These are phyloP conservation scores for Rhinogobius similis DNA, from an alignment of 2,113 vertebrate genomes.

Conservation along the genomic window DNA sequence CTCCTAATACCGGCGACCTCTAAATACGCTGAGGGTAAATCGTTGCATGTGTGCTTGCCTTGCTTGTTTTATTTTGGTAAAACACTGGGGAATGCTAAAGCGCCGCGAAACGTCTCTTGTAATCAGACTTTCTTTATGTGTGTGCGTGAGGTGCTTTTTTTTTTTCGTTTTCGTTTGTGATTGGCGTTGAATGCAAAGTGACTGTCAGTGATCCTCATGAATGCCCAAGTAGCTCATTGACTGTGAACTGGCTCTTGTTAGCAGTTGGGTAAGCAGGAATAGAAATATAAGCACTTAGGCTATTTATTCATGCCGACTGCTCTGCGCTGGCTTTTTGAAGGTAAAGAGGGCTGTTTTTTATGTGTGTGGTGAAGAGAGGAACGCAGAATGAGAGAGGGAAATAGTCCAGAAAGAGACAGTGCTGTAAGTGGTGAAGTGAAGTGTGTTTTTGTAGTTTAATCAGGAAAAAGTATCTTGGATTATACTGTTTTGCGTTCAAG, in stretches of 20 bases:
- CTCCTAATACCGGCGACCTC: constrained; percentile 79
- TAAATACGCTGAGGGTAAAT: constrained; percentile 63
- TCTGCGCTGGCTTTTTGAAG: constrained; percentile 68
- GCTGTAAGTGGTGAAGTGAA: constrained; percentile 23
- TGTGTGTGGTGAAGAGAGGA: constrained; percentile 22
- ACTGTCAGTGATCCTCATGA: constrained; percentile 81
- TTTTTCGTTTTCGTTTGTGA: constrained; percentile 70
- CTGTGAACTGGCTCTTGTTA: constrained; percentile 81
- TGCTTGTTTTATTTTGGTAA: constrained; percentile 67
- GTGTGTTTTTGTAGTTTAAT: constrained; percentile 37
- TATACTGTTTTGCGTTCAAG: background rate
- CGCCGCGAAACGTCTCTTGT: constrained; percentile 66
- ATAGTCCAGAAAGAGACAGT: constrained; percentile 33
- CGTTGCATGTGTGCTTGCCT: constrained; percentile 50
- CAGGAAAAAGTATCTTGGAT: constrained; percentile 21
- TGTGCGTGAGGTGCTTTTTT: constrained; percentile 27
- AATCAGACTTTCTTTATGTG: constrained; percentile 71
- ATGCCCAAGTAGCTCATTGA: constrained; percentile 81
- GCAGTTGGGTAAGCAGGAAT: constrained; percentile 79
- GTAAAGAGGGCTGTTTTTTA: constrained; percentile 62
- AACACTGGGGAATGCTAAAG: constrained; percentile 68
- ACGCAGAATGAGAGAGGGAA: constrained; percentile 16
- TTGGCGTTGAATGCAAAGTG: constrained; percentile 81
- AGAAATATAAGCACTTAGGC: constrained; percentile 78
- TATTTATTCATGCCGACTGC: constrained; percentile 76